Evolutionary conservation across 2,797 vertebrate genomes (phyloP), one percentile per base, ranked within the genome.

Genomic region (Channa striata): DNA sequence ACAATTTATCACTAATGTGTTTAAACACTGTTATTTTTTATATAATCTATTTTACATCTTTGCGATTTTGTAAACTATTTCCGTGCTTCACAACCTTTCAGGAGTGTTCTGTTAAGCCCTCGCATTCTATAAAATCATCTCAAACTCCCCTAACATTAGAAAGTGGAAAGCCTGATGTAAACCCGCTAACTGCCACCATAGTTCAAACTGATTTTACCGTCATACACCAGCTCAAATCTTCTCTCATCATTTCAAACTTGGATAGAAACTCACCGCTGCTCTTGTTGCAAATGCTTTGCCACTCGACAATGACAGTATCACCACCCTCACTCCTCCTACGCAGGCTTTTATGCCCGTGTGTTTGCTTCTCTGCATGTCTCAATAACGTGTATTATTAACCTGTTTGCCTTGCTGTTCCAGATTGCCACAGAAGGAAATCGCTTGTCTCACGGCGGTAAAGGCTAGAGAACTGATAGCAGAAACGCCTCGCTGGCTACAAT

Each of bases 361-460:
- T 81, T 67, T 67, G 85, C 86, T 86, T 39, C 84, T 78, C 76
- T 80, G 87, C 90, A 81, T 72, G 91, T 92, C 81, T 90, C 83
- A 92, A 61, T 91, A 86, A 91, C 86, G 85, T 92, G 92, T 94
- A 85, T 94, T 95, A 97, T 96, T 99, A 98, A 99, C 96, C 91
- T 94, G 94, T 99, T 94, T 99, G 97, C 97, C 95, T 98, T 99
- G 97, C 97, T 96, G 94, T 96, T 97, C 94, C 97, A 99, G 97
- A 99, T 97, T 94, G 84, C 93, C 91, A 82, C 86, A 78, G 92
- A 91, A 81, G 92, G 81, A 92, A 91, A 79, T 77, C 80, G 69
- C 90, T 93, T 87, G 85, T 78, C 81, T 87, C 93, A 59, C 85
- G 39, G 78, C 68, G 93, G 92, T 86, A 90, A 92, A 93, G 78